Percentiles rank a stretch among this genome's conserved stretches.
Conservation (phyloP, 1,140 invertebrate genomes). For the Orchestia grillus region DNA sequence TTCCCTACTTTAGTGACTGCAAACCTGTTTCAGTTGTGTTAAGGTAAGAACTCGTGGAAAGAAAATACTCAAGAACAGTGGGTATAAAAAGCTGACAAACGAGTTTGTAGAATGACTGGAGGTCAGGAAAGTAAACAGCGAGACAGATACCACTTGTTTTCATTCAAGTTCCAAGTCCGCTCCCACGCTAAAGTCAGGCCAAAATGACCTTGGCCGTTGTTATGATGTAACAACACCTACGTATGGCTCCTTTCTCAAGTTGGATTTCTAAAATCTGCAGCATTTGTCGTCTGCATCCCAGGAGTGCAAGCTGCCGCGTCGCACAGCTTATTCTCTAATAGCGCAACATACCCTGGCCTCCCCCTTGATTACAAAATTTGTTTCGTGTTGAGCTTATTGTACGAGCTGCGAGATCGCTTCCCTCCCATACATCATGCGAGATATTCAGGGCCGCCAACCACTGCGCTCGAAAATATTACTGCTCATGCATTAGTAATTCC, state of each 20-base stretch:
- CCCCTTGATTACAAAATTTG: background rate
- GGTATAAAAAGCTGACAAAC: background rate
- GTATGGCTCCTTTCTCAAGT: background rate
- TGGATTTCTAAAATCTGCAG: background rate
- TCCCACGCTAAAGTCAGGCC: background rate
- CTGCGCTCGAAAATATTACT: background rate
- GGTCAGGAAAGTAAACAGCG: background rate
- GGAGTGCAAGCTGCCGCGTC: background rate
- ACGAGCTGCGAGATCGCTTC: background rate
- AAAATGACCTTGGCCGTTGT: background rate
- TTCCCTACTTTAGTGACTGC: no score
- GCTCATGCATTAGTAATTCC: background rate
- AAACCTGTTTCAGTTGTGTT: background rate
- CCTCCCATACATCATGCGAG: background rate
- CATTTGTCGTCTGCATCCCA: background rate
- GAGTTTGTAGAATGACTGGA: background rate
- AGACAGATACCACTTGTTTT: background rate
- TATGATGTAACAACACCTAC: background rate
- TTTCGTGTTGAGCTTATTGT: background rate
- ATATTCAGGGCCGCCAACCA: background rate
- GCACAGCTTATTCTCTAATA: background rate
- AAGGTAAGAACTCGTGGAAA: background rate
- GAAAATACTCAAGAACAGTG: background rate
- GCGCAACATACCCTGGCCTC: background rate
- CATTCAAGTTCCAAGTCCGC: background rate